These are phyloP conservation scores for Sipha maydis DNA, from an alignment of 2,888 invertebrate species.

Conservation along the genomic window DNA sequence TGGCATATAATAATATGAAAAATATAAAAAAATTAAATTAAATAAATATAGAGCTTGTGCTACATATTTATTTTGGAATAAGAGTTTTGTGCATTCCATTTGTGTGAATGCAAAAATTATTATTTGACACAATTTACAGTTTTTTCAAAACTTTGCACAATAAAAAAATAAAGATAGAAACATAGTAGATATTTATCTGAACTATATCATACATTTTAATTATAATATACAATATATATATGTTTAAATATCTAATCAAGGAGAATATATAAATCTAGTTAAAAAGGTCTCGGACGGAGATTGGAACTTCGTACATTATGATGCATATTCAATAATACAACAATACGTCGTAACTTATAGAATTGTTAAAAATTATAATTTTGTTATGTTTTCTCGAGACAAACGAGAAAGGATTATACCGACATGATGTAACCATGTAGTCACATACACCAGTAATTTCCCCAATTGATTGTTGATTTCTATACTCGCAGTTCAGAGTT, in stretches of 20 bases:
- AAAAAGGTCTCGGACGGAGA: background rate
- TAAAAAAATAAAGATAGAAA: background rate
- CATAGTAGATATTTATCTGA: background rate
- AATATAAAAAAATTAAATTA: background rate
- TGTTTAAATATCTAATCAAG: background rate
- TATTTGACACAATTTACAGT: background rate
- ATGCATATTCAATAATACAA: too few relatives aligned
- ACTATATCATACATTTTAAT: background rate
- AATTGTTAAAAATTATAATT: too few relatives aligned
- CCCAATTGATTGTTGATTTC: too few relatives aligned
- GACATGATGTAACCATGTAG: too few relatives aligned
- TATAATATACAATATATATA: background rate
- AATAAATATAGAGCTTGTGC: background rate
- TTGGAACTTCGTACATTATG: too few relatives aligned
- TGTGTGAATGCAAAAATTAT: background rate
- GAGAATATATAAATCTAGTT: slow-evolving; percentile 10
- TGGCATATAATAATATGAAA: background rate
- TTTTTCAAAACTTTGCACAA: slow-evolving; percentile 9
- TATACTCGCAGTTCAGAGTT: too few relatives aligned
- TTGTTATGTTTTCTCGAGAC: too few relatives aligned
- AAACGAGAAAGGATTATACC: too few relatives aligned
- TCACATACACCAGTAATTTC: too few relatives aligned
- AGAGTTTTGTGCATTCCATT: background rate
- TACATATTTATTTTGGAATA: background rate
- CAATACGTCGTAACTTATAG: background rate